phyloP scores from a whole-genome alignment of 1,140 invertebrate species.

The Penaeus vannamei region DNA sequence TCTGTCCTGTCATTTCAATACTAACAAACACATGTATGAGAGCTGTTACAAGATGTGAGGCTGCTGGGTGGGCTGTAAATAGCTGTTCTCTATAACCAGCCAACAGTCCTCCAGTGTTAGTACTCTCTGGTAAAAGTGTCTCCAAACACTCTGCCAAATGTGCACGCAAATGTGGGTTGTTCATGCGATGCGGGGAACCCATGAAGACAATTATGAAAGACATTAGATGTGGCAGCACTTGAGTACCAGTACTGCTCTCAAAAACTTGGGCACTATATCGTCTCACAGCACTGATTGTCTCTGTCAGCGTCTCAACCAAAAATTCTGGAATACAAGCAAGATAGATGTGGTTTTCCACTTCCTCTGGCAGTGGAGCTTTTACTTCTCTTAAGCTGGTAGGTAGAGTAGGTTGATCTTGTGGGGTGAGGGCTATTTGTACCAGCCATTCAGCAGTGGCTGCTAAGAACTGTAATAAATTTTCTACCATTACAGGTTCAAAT shows the following conservation, averaged over 20 bases:
- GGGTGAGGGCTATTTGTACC: constrained; percentile 76
- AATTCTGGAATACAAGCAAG: constrained; percentile 89
- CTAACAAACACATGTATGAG: constrained; percentile 94
- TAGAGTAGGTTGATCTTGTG: constrained; percentile 72
- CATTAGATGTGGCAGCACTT: constrained; percentile 80
- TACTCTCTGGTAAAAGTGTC: constrained; percentile 82
- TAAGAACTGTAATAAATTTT: constrained; percentile 82
- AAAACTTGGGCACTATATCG: constrained; percentile 77
- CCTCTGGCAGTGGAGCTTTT: constrained; percentile 79
- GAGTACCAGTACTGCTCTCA: constrained; percentile 77
- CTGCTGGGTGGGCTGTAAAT: constrained; percentile 82
- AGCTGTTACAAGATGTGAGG: constrained; percentile 79
- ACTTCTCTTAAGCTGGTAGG: constrained; percentile 75
- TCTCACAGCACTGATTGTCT: constrained; percentile 82
- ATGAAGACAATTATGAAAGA: constrained; percentile 79
- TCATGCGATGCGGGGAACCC: constrained; percentile 84
- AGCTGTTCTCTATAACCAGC: constrained; percentile 81
- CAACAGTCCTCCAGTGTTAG: constrained; percentile 67
- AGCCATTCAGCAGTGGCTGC: constrained; percentile 88
- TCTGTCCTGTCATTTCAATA: constrained; percentile 97
- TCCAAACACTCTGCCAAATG: constrained; percentile 91
- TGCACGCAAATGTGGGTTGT: constrained; percentile 94
- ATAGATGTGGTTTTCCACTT: constrained; percentile 71
- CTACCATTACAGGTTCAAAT: constrained; percentile 80
- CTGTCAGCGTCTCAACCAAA: constrained; percentile 88